These are phyloP conservation scores for Idaea straminata DNA, from an alignment of 2,888 invertebrate species.

Conservation along the genomic window DNA sequence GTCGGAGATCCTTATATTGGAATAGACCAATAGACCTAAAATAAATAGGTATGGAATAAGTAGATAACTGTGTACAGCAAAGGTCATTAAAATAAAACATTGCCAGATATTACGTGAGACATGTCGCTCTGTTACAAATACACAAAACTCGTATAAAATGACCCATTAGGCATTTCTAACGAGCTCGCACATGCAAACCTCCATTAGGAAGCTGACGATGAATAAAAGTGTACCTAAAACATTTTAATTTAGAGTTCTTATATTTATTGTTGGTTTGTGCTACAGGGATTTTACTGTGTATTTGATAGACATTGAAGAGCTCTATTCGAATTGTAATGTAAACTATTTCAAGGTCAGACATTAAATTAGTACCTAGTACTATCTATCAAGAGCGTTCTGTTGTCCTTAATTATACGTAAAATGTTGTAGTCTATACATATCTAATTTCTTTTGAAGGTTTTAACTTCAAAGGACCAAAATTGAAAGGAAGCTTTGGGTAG, in stretches of 20 bases:
- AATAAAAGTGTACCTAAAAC: conserved; percentile 8
- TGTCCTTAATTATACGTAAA: too few relatives aligned
- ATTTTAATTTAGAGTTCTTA: not conserved
- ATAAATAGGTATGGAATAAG: not conserved
- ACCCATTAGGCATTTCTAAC: conserved; percentile 50
- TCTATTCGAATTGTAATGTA: not conserved
- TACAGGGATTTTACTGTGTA: not conserved
- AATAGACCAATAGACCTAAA: too few relatives aligned
- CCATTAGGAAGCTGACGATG: conserved; percentile 39
- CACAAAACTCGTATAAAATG: conserved; percentile 56
- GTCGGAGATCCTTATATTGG: too few relatives aligned
- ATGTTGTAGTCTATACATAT: too few relatives aligned
- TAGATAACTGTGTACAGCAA: conserved; percentile 29
- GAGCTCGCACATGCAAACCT: conserved; percentile 40
- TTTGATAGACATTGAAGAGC: not conserved
- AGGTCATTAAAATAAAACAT: conserved; percentile 50
- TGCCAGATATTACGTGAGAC: conserved; percentile 39
- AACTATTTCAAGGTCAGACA: too few relatives aligned
- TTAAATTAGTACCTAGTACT: too few relatives aligned
- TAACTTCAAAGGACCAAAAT: too few relatives aligned
- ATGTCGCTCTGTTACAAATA: conserved; percentile 31
- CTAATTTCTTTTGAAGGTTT: too few relatives aligned
- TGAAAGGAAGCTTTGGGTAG: not conserved
- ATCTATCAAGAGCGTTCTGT: too few relatives aligned
- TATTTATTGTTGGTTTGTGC: not conserved